A percentile compares a stretch with the other conserved stretches of the same genome.
Evolutionary conservation across 2,113 vertebrate genomes (phyloP).

Genomic region (Myotis davidii): DNA sequence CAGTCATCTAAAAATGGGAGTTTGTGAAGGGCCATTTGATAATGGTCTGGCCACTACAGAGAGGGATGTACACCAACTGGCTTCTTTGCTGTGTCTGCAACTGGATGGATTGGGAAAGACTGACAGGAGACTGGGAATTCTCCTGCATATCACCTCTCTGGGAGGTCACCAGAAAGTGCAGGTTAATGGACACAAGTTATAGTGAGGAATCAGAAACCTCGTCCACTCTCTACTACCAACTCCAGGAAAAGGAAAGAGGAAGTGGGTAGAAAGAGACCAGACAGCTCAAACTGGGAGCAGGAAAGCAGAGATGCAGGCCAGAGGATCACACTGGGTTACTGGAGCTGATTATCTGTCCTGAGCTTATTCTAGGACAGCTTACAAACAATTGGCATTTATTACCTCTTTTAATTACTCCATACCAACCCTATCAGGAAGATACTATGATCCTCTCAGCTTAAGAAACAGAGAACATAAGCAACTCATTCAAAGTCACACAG

Average conservation of each 20-base stretch:
- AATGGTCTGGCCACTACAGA: neutral
- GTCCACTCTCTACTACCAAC: neutral
- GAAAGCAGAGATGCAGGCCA: neutral
- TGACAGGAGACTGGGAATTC: neutral
- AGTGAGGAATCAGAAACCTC: neutral
- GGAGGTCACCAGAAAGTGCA: neutral
- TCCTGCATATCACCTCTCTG: neutral
- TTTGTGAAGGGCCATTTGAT: neutral
- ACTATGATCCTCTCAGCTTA: neutral
- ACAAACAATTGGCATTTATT: neutral
- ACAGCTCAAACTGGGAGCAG: rapidly evolving
- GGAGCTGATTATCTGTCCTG: neutral
- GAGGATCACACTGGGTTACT: too few species aligned
- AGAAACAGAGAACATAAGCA: neutral
- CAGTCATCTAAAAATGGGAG: neutral
- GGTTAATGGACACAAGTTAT: neutral
- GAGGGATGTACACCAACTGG: neutral
- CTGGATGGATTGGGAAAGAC: neutral
- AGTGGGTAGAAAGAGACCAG: neutral
- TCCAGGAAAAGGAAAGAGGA: neutral
- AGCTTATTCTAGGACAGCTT: neutral
- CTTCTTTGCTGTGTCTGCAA: neutral
- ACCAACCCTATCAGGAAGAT: neutral
- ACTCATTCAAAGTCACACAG: neutral
- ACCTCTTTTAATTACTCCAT: neutral